phyloP scores from a whole-genome alignment of 2,888 invertebrate genomes.

The Eutolmus rufibarbis region DNA sequence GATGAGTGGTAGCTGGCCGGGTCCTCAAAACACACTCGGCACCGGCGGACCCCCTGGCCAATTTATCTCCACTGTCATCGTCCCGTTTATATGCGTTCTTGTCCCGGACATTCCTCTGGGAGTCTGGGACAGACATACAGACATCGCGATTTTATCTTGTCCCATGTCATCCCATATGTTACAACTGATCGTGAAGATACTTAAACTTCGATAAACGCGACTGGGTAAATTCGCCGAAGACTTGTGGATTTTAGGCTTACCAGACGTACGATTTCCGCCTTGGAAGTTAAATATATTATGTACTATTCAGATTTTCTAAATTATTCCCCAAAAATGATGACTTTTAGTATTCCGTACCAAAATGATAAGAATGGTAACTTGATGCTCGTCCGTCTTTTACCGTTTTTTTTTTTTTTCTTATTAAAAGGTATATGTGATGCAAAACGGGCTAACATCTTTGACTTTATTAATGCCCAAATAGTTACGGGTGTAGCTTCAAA shows the following conservation, averaged over 20 bases:
- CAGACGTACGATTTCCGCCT: not conserved
- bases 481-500: too few species aligned
- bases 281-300: too few species aligned
- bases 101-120: not conserved
- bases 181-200: constrained; percentile 14
- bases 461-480: too few species aligned
- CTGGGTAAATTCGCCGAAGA: not conserved
- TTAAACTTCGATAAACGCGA: not conserved
- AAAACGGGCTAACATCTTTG: too few species aligned
- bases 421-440: too few species aligned
- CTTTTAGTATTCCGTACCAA: too few species aligned
- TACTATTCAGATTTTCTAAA: too few species aligned
- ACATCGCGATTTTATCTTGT: constrained; percentile 15
- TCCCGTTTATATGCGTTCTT: not conserved
- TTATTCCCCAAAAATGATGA: too few species aligned
- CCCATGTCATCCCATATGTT: constrained; percentile 20
- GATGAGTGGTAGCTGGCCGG: not conserved
- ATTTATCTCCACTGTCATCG: constrained; percentile 12
- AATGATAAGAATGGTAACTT: too few species aligned
- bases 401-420: too few species aligned
- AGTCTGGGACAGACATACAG: not conserved
- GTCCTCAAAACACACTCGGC: not conserved
- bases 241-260: not conserved
- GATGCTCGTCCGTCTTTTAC: too few species aligned
- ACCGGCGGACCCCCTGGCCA: not conserved